A percentile compares a stretch with the other conserved stretches of the same genome.
Evolutionary conservation across 2,113 vertebrate genomes (phyloP).

Genomic region (Barbus barbus): DNA sequence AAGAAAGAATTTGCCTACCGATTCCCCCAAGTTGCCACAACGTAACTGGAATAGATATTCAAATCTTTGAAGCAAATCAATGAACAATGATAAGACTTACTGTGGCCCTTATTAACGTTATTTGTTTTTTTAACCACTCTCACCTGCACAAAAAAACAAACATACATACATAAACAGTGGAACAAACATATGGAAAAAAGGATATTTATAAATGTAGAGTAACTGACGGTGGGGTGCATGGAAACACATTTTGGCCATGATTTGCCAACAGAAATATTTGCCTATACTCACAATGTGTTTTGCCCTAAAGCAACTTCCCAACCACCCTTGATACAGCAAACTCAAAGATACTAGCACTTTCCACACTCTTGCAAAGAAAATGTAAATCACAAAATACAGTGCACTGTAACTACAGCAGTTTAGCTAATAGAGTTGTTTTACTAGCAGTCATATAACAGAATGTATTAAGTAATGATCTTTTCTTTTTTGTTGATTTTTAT

Average conservation of each 20-base stretch:
- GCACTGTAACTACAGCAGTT: background rate
- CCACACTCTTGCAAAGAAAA: background rate
- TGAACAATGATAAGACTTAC: slow-evolving; percentile 60
- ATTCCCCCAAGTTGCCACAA: slow-evolving; percentile 53
- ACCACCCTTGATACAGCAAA: background rate
- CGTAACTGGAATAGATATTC: slow-evolving; percentile 67
- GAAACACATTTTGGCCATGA: background rate
- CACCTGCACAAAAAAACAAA: background rate
- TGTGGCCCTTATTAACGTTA: slow-evolving; percentile 50
- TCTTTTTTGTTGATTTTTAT: background rate
- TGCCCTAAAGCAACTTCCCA: background rate
- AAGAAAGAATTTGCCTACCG: slow-evolving; percentile 66
- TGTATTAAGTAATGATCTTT: background rate
- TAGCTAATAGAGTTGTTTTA: background rate
- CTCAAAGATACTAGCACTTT: background rate
- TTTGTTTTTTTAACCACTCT: slow-evolving; percentile 43
- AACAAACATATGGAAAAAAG: background rate
- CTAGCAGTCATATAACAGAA: slow-evolving; percentile 7
- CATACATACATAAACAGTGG: background rate
- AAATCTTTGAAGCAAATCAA: slow-evolving; percentile 61
- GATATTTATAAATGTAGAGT: background rate
- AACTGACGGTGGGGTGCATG: background rate
- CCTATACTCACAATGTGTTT: background rate
- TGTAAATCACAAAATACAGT: background rate
- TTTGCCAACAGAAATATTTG: background rate